These are phyloP conservation scores for Drosophila mimetica DNA, from an alignment of 2,888 invertebrate genomes.

Conservation along the genomic window DNA sequence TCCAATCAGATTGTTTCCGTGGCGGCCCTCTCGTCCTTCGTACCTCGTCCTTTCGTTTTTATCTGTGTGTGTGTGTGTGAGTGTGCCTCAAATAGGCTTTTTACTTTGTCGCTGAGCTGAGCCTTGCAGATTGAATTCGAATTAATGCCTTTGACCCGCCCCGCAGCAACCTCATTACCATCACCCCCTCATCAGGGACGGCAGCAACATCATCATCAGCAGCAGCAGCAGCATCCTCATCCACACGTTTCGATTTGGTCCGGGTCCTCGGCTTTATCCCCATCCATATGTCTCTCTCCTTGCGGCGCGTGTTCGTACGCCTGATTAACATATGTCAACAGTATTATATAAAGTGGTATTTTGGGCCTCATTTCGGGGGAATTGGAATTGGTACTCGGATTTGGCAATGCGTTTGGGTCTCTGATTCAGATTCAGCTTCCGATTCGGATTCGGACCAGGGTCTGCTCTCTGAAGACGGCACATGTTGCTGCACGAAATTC, in stretches of 20 bases:
- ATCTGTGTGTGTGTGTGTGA: slow-evolving; percentile 27
- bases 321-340: slow-evolving; percentile 84
- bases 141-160: slow-evolving; percentile 83
- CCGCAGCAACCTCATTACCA: slow-evolving; percentile 51
- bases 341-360: slow-evolving; percentile 81
- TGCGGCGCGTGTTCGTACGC: slow-evolving; percentile 81
- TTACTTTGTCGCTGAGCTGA: slow-evolving; percentile 69
- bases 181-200: slow-evolving; percentile 22
- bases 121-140: slow-evolving; percentile 81
- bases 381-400: slow-evolving; percentile 53
- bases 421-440: slow-evolving; percentile 6
- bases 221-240: slow-evolving; percentile 22
- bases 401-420: slow-evolving; percentile 6
- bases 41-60: slow-evolving; percentile 41
- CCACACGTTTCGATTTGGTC: slow-evolving; percentile 62
- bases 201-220: slow-evolving; percentile 14
- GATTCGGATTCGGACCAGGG: slow-evolving; percentile 30
- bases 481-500: slow-evolving; percentile 69
- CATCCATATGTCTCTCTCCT: slow-evolving; percentile 19
- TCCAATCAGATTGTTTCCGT: slow-evolving; percentile 84
- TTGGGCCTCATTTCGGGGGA: slow-evolving; percentile 54
- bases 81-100: slow-evolving; percentile 74
- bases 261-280: slow-evolving; percentile 22
- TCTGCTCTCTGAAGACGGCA: slow-evolving; percentile 38
- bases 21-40: slow-evolving; percentile 30